phyloP scores from a whole-genome alignment of 2,797 vertebrate species.

The Poeciliopsis turneri region DNA sequence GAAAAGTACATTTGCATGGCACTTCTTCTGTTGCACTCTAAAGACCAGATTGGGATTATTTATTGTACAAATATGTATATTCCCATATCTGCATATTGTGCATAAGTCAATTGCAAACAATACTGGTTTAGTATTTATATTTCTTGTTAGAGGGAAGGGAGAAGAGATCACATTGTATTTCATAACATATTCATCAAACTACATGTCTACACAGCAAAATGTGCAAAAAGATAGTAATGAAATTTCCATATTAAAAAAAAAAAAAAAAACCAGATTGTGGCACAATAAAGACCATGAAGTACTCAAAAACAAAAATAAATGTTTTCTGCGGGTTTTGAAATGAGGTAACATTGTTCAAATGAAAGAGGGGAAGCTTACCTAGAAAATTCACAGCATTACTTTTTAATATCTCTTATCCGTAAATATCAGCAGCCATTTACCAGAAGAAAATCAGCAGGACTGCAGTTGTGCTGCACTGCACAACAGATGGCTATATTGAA shows the following conservation, averaged over 20 bases:
- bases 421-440: constrained; percentile 43
- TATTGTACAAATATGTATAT: background rate
- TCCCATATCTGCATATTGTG: background rate
- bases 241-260: background rate
- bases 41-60: background rate
- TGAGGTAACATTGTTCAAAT: background rate
- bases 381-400: constrained; percentile 14
- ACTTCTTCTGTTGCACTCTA: background rate
- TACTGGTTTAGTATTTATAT: background rate
- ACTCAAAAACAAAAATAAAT: constrained; percentile 7
- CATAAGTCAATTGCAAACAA: background rate
- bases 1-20: background rate
- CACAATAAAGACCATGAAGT: constrained; percentile 2
- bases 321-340: background rate
- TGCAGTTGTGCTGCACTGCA: constrained; percentile 19
- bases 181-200: constrained; percentile 5
- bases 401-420: constrained; percentile 22
- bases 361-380: background rate
- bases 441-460: constrained; percentile 19
- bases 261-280: background rate
- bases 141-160: background rate
- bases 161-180: background rate
- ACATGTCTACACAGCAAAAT: background rate
- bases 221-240: background rate
- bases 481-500: constrained; percentile 49